phyloP scores from a whole-genome alignment of 2,888 invertebrate species.

The Anodontia alba region DNA sequence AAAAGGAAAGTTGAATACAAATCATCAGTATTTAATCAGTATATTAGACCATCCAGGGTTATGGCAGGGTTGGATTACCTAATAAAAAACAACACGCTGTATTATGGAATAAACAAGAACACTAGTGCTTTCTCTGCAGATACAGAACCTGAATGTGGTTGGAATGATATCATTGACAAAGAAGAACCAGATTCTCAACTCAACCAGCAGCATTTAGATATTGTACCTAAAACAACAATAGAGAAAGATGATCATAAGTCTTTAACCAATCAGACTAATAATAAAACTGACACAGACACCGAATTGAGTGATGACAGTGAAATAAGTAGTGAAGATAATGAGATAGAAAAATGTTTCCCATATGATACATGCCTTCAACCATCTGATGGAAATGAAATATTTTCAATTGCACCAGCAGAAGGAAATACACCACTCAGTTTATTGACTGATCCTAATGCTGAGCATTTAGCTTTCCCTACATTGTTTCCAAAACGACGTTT shows the following conservation, averaged over 20 bases:
- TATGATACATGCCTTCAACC: constrained; percentile 16
- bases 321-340: not conserved
- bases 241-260: not conserved
- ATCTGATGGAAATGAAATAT: not conserved
- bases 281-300: not conserved
- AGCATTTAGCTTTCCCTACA: constrained; percentile 24
- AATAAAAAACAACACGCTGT: not conserved
- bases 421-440: not conserved
- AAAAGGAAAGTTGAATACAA: constrained; percentile 24
- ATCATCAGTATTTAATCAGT: constrained; percentile 19
- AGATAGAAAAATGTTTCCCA: not conserved
- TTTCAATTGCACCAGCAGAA: not conserved
- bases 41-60: not conserved
- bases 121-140: no score
- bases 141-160: no score
- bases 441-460: not conserved
- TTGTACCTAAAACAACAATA: not conserved
- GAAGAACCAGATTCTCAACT: not conserved
- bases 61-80: constrained; percentile 13
- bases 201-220: not conserved
- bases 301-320: not conserved
- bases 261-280: not conserved
- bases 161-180: no score
- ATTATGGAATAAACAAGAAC: not conserved
- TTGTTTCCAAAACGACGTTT: constrained; percentile 20